phyloP scores from a whole-genome alignment of 1,140 invertebrate species.

The Zaprionus africanus region DNA sequence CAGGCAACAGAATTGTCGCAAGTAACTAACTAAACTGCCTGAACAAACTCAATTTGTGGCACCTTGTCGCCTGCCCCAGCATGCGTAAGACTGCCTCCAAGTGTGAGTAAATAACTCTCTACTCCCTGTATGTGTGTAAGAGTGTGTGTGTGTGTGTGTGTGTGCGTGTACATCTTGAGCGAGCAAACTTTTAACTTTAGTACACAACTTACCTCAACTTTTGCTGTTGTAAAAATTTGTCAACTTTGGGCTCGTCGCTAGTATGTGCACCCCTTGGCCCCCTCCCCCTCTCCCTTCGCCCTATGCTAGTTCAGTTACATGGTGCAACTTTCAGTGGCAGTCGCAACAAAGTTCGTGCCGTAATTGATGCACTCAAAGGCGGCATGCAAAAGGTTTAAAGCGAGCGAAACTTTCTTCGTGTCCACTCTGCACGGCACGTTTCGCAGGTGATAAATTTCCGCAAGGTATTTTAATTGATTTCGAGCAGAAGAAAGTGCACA shows the following conservation, averaged over 20 bases:
- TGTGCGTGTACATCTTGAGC: slow-evolving; percentile 24
- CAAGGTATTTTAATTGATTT: slow-evolving; percentile 73
- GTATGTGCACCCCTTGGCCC: neutral
- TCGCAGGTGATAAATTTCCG: slow-evolving; percentile 70
- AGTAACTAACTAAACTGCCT: neutral
- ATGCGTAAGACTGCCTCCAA: neutral
- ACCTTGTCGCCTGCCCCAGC: neutral
- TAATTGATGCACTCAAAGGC: slow-evolving; percentile 67
- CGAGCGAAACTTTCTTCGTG: slow-evolving; percentile 25
- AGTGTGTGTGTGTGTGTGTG: slow-evolving; percentile 4
- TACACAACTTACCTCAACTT: slow-evolving; percentile 77
- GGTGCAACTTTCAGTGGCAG: slow-evolving; percentile 57
- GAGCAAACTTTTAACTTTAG: slow-evolving; percentile 70
- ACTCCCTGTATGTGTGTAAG: neutral
- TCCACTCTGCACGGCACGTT: slow-evolving; percentile 48
- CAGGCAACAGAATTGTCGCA: slow-evolving; percentile 32
- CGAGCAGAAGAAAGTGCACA: slow-evolving; percentile 19
- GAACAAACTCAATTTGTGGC: neutral
- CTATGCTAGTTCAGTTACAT: slow-evolving; percentile 28
- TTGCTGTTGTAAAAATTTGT: slow-evolving; percentile 66
- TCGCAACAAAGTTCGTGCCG: slow-evolving; percentile 52
- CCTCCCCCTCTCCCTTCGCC: neutral
- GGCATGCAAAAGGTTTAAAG: slow-evolving; percentile 38
- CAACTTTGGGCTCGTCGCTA: slow-evolving; percentile 54
- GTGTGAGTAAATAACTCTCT: neutral